Evolutionary conservation across 2,113 vertebrate species (phyloP), one percentile per base, ranked within the genome.

Genomic region (Suncus etruscus): DNA sequence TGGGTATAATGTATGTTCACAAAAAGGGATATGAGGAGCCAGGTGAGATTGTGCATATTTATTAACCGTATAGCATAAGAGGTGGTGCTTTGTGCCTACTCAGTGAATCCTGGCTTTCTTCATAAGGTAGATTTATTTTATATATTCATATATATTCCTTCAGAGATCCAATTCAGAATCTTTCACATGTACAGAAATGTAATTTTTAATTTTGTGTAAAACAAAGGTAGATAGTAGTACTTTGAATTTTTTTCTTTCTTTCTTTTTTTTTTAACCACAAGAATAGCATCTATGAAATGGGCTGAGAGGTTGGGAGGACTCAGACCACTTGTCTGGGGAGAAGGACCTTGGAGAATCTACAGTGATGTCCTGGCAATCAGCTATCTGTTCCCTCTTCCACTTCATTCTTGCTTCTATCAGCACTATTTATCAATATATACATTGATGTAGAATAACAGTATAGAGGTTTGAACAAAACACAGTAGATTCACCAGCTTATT

Each of bases 151-250:
- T 16, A 54, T 54, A 54, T 54, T 2, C 51, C 10, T 61, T 20
- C 58, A 61, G 58, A 61, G 58, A 61, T 61, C 58, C 18, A 61
- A 61, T 61, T 61, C 11, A 54, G 54, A 16, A 16, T 54, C 58
- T 61, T 61, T 61, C 58, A 61, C 58, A 61, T 16, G 18, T 20
- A 61, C 2, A 25, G 39, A 77, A 75, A 27, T 27, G 14, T 77
- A 50, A 83, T 47, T 51, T 90, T 75, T 14, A 68, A 68, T 10
- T 32, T 22, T 27, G 73, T 54, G 39, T 84, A 47, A 94, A 83
- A 29, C 29, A 79, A 95, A 82, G 3, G 58, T 29, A 1, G 25
- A 18, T 65, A 16, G 39, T 68, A 18, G n/a, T 68, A 50, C 61
- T 66, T 50, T 20, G 51, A 79, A 8, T 16, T 75, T 86, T 82